Evolutionary conservation across 2,797 vertebrate genomes (phyloP), one percentile per base, ranked within the genome.

Genomic region (Enteromius mattozi): DNA sequence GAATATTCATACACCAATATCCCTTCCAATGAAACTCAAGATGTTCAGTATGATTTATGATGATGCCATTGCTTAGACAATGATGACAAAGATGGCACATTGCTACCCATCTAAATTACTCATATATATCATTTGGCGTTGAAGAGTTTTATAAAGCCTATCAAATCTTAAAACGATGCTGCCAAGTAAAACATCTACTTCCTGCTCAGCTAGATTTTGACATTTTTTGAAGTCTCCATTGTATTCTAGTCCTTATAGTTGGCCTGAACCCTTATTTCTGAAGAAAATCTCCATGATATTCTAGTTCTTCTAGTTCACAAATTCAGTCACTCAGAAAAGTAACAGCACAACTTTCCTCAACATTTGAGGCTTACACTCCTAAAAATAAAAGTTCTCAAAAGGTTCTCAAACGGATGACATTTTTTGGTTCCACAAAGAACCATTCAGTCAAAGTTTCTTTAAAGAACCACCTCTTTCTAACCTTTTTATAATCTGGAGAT

Each of bases 61-160:
- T 71, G 66, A 59, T 3, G 35, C 19, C 51, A 81, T 61, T 72
- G 69, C 33, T 51, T 80, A 69, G 13, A 27, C 37, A 63, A 24
- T 54, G 30, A 70, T 70, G 35, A 30, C 35, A 27, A 80, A 56
- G 49, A 12, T 4, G 16, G 49, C n/a, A 12, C 40, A 78, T 30
- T 30, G 27, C n/a, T 81, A 42, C 35, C 27, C 21, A 35, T 81
- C 21, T 74, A 7, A 47, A 63, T 37, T 17, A 63, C 74, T 82
- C 1, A 35, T 45, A 61, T 45, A 61, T 61, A n/a, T 33, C 8
- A 69, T 54, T 66, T 35, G 78, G 27, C 27, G 0, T 47, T 47
- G 10, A 78, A 78, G 40, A 79, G 42, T 42, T n/a, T 35, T 8
- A 47, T 21, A 35, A 66, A 47, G 35, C 21, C 7, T 14, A 37